Percentiles rank a stretch among this genome's conserved stretches.
These are phyloP conservation scores for Delphinus delphis DNA, from an alignment of 2,113 vertebrate genomes.

Conservation along the genomic window DNA sequence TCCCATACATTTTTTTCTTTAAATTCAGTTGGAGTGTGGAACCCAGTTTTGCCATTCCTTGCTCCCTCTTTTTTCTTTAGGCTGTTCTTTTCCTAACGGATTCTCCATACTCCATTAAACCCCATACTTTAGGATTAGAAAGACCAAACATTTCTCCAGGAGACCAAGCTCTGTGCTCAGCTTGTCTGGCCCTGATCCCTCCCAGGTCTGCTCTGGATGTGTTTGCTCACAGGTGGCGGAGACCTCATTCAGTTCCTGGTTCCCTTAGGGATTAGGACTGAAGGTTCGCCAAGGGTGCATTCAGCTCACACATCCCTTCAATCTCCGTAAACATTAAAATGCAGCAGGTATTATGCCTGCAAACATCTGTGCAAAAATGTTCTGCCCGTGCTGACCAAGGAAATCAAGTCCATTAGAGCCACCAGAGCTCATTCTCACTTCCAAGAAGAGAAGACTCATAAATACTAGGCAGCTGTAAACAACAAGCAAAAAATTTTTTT, in stretches of 20 bases:
- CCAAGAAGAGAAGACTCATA: constrained; percentile 1
- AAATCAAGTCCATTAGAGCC: constrained; percentile 16
- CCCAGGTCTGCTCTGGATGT: background rate
- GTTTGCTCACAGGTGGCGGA: background rate
- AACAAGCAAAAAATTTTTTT: constrained; percentile 9
- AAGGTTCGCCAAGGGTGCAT: background rate
- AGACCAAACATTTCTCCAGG: background rate
- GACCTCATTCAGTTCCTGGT: background rate
- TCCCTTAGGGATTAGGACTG: background rate
- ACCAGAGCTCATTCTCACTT: background rate
- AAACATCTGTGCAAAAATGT: constrained; percentile 26
- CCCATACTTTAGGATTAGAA: background rate
- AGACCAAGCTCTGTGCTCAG: background rate
- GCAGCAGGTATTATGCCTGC: constrained; percentile 11
- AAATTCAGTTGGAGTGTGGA: background rate
- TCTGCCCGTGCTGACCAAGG: background rate
- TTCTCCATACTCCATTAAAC: background rate
- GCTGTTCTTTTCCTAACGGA: background rate
- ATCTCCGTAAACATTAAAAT: constrained; percentile 48
- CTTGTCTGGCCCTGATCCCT: background rate
- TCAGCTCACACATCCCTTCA: constrained; percentile 29
- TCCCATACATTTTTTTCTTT: background rate
- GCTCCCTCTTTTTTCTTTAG: background rate
- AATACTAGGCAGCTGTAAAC: background rate
- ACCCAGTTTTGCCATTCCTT: background rate